Evolutionary conservation across 1,140 invertebrate genomes (phyloP).

Genomic region (Pentalonia nigronervosa): DNA sequence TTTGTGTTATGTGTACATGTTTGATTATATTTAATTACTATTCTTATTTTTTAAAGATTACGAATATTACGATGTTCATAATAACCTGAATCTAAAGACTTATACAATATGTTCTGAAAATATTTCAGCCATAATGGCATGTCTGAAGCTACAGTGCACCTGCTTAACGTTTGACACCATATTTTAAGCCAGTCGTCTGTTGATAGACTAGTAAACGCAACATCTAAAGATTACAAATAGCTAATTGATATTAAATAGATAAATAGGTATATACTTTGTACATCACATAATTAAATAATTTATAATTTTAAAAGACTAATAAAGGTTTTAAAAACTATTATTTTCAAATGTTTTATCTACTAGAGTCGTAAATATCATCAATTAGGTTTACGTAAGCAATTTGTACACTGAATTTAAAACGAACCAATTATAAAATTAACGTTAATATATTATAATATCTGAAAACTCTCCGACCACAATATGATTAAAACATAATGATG

Average conservation of each 20-base stretch:
- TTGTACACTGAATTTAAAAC: not conserved
- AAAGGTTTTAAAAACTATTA: not conserved
- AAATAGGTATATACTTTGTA: not conserved
- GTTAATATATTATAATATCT: not conserved
- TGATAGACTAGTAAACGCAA: constrained; percentile 48
- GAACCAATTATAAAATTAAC: not conserved
- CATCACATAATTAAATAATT: not conserved
- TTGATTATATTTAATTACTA: not conserved
- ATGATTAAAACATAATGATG: not conserved
- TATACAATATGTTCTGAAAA: constrained; percentile 74
- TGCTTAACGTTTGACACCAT: constrained; percentile 70
- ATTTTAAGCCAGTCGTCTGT: constrained; percentile 71
- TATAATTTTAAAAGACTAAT: not conserved
- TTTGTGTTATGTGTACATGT: not conserved
- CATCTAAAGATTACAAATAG: not conserved
- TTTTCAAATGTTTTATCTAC: not conserved
- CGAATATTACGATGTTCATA: not conserved
- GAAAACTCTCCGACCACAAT: not conserved
- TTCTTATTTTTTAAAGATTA: not conserved
- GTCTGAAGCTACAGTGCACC: constrained; percentile 68
- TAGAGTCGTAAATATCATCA: not conserved
- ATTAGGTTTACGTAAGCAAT: not conserved
- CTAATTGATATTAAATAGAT: not conserved
- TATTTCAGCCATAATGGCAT: constrained; percentile 76
- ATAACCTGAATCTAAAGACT: constrained; percentile 46